A percentile compares a stretch with the other conserved stretches of the same genome.
phyloP scores from a whole-genome alignment of 2,113 vertebrate genomes.

The Daboia siamensis region DNA sequence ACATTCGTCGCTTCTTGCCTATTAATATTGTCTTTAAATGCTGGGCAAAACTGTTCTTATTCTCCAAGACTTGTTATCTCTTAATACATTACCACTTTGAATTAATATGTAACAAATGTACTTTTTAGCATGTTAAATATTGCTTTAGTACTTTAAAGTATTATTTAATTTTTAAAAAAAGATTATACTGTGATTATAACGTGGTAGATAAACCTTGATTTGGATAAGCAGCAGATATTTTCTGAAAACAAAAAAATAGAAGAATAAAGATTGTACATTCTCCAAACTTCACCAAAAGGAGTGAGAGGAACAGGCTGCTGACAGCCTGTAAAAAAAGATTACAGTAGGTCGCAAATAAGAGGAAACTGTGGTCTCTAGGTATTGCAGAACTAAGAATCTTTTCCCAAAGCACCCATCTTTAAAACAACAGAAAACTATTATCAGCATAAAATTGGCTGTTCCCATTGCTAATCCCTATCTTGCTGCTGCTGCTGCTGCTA shows the following conservation, averaged over 20 bases:
- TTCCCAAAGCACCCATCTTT: not conserved
- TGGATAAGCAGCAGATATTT: not conserved
- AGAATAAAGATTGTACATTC: not conserved
- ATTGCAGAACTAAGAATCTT: not conserved
- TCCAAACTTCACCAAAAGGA: not conserved
- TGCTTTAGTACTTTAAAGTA: not conserved
- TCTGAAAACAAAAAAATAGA: not conserved
- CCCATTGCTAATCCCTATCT: not conserved
- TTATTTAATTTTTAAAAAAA: not conserved
- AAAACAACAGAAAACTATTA: not conserved
- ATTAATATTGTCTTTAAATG: not conserved
- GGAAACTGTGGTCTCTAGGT: not conserved
- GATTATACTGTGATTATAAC: not conserved
- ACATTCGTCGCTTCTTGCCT: not conserved
- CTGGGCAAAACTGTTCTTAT: not conserved
- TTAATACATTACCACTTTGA: not conserved
- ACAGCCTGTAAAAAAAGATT: not conserved
- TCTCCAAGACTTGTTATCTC: not conserved
- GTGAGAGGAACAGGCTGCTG: not conserved
- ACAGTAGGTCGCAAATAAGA: not conserved
- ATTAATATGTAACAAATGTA: not conserved
- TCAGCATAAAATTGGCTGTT: not conserved
- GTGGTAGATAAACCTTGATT: not conserved
- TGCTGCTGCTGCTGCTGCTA: not conserved
- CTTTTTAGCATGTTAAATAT: not conserved